A percentile compares a stretch with the other conserved stretches of the same genome.
Evolutionary conservation across 2,113 vertebrate species (phyloP).

Genomic region (Manacus vitellinus): DNA sequence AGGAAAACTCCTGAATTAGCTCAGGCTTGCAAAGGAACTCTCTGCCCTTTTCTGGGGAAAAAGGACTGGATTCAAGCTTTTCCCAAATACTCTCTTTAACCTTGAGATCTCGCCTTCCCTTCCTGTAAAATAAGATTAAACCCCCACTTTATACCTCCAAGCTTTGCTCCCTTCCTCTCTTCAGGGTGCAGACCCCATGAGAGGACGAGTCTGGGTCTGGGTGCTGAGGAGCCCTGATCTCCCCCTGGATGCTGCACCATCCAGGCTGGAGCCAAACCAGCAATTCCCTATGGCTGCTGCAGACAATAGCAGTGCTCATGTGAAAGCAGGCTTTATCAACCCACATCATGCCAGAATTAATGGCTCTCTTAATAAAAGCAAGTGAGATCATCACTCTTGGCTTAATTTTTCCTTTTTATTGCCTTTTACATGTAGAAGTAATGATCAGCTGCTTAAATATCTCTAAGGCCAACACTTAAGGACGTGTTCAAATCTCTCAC

Average conservation of each 20-base stretch:
- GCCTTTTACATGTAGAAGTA: constrained; percentile 33
- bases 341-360: constrained; percentile 5
- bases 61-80: background rate
- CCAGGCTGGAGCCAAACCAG: background rate
- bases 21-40: background rate
- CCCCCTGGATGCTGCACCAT: background rate
- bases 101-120: background rate
- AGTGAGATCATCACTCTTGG: constrained; percentile 56
- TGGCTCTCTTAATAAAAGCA: constrained; percentile 12
- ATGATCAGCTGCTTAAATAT: constrained; percentile 50
- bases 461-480: constrained; percentile 15
- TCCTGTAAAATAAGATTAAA: background rate
- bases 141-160: background rate
- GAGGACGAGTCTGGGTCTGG: background rate
- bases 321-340: background rate
- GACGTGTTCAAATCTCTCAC: background rate
- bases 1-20: background rate
- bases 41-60: background rate
- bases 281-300: background rate
- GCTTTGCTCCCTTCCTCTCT: background rate
- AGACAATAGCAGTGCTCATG: background rate
- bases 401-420: constrained; percentile 48
- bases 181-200: background rate
- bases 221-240: background rate
- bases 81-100: background rate